A percentile compares a stretch with the other conserved stretches of the same genome.
phyloP scores from a whole-genome alignment of 1,140 invertebrate species.

The Tenebrio molitor region DNA sequence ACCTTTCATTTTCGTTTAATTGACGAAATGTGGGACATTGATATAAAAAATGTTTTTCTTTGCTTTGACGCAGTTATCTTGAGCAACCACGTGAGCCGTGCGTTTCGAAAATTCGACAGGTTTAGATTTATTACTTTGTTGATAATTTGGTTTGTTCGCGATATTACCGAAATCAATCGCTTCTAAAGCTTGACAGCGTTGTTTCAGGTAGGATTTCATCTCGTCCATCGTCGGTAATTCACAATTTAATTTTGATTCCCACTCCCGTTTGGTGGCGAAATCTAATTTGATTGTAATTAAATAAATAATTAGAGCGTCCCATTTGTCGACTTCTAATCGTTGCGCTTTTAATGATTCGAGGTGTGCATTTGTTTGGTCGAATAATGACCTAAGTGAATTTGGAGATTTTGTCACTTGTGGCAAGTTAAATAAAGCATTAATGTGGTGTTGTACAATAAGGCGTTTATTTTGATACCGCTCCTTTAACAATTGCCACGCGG shows the following conservation, averaged over 20 bases:
- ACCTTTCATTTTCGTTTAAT: too few relatives aligned
- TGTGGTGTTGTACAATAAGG: too few relatives aligned
- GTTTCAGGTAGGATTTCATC: not conserved
- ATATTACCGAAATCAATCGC: not conserved
- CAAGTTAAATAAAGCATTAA: conserved; percentile 49
- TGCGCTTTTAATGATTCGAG: conserved; percentile 60
- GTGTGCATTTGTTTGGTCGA: conserved; percentile 61
- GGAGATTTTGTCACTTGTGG: conserved; percentile 52
- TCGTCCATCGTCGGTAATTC: not conserved
- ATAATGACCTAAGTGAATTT: conserved; percentile 58
- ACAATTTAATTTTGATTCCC: conserved; percentile 2
- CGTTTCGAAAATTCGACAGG: too few relatives aligned
- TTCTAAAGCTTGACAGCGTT: not conserved
- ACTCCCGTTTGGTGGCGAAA: not conserved
- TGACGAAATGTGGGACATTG: too few relatives aligned
- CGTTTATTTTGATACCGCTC: conserved; percentile 64
- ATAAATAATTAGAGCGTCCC: conserved; percentile 42
- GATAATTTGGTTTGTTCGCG: too few relatives aligned
- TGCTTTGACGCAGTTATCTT: too few relatives aligned
- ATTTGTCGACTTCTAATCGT: conserved; percentile 54
- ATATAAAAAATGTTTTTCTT: too few relatives aligned
- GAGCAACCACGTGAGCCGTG: too few relatives aligned
- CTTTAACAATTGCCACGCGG: conserved; percentile 63
- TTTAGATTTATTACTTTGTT: too few relatives aligned
- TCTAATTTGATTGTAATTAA: not conserved